phyloP scores from a whole-genome alignment of 2,113 vertebrate species.

The Rhagologus leucostigma region DNA sequence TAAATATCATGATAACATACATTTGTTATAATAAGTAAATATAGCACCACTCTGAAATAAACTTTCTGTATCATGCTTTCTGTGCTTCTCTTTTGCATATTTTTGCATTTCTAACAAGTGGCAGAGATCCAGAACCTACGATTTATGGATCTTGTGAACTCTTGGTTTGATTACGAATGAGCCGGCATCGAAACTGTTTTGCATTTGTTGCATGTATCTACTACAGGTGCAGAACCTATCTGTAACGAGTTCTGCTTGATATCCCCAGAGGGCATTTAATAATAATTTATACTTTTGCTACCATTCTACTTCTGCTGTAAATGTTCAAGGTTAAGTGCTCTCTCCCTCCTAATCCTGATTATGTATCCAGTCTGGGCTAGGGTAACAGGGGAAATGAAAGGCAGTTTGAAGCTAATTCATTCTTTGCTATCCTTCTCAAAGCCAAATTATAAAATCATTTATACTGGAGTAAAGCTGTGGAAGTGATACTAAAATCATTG shows the following conservation, averaged over 20 bases:
- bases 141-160: background rate
- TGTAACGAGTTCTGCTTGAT: background rate
- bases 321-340: constrained; percentile 21
- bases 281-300: constrained; percentile 30
- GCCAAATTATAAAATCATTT: background rate
- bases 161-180: background rate
- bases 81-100: background rate
- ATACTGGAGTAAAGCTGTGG: background rate
- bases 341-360: background rate
- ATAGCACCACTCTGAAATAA: background rate
- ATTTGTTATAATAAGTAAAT: background rate
- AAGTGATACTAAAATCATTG: background rate
- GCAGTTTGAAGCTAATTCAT: background rate
- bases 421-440: background rate
- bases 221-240: constrained; percentile 5
- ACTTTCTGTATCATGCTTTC: background rate
- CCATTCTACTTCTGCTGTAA: constrained; percentile 14
- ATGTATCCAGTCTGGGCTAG: background rate
- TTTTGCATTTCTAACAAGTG: background rate
- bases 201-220: constrained; percentile 2
- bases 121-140: background rate
- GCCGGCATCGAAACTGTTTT: background rate
- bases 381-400: background rate
- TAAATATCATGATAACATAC: background rate
- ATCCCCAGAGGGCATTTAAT: background rate